Evolutionary conservation across 2,113 vertebrate genomes (phyloP).

Genomic region (Chelonoidis abingdonii): DNA sequence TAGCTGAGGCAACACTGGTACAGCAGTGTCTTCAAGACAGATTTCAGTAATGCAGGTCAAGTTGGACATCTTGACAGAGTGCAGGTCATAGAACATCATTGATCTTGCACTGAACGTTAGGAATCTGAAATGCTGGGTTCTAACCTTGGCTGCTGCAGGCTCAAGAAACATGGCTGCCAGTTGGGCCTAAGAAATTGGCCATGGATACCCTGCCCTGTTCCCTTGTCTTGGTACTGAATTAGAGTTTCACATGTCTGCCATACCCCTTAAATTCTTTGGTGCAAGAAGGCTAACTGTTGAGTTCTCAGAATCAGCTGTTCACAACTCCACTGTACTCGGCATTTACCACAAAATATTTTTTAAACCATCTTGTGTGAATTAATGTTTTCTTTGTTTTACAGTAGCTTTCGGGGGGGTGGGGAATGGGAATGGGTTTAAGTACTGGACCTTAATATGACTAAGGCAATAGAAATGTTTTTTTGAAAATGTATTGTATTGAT

Average conservation of each 20-base stretch:
- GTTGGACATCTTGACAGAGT: neutral
- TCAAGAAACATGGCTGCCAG: neutral
- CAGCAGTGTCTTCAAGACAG: neutral
- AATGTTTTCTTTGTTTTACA: slow-evolving; percentile 25
- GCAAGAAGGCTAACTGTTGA: neutral
- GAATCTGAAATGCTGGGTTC: neutral
- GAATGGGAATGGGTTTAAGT: neutral
- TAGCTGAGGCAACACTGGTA: neutral
- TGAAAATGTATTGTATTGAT: slow-evolving; percentile 33
- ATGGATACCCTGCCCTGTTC: neutral
- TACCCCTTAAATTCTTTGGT: neutral
- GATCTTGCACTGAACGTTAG: neutral
- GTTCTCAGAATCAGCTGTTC: slow-evolving; percentile 19
- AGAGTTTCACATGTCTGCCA: neutral
- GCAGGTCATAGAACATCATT: neutral
- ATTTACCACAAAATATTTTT: slow-evolving; percentile 26
- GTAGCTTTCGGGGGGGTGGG: neutral
- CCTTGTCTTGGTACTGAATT: neutral
- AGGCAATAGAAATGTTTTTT: slow-evolving; percentile 38
- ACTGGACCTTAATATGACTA: neutral
- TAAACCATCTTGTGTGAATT: slow-evolving; percentile 38
- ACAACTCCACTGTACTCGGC: slow-evolving; percentile 2
- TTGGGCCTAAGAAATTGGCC: neutral
- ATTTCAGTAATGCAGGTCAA: neutral
- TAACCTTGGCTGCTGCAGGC: neutral